Base-by-base conservation (phyloP, 2,888 invertebrate genomes). In the Aethes cnicana region DNA sequence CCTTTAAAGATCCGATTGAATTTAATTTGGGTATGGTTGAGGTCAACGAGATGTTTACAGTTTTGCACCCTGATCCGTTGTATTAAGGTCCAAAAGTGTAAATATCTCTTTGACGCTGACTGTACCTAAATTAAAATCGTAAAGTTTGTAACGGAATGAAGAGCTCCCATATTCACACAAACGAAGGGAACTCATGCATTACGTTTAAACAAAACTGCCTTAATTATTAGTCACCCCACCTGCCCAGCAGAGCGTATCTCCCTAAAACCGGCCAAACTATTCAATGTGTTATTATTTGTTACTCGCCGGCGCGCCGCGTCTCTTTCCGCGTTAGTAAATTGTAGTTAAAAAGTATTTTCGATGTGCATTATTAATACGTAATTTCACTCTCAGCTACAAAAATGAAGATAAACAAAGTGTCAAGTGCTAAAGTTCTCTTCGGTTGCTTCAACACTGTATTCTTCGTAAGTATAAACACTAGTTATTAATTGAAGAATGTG, bases 391-490 rank as follows among this genome's bases (percentile, higher is more conserved):
- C 17, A 36, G 17, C 16, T 43, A 39, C 28, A 47, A 63, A 41
- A 53, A 82, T 80, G 82, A 80, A 76, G 74, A 80, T 84, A 59
- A 80, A 74, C 65, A 74, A 69, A 52, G 77, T 91, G 58, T 84
- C 90, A 36, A 92, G 91, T 75, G 92, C 93, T 48, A 93, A 93
- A 85, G 90, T 91, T 58, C 78, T 94, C 56, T 91, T 94, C 74
- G 93, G 93, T 61, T 90, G 91, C 72, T 93, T 92, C 66, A 94
- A 94, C 76, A 91, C 93, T 55, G 71, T 93, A 61, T 91, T 94
- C 74, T 84, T 92, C 77, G 92, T 92, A 81, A 92, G 92, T 90
- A 59, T 35, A n/a, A n/a, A n/a, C n/a, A n/a, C n/a, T n/a, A n/a
- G n/a, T n/a, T n/a, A n/a, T n/a, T n/a, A n/a, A n/a, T n/a, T n/a